phyloP scores from a whole-genome alignment of 2,888 invertebrate species.

The Drosophila rubida region DNA sequence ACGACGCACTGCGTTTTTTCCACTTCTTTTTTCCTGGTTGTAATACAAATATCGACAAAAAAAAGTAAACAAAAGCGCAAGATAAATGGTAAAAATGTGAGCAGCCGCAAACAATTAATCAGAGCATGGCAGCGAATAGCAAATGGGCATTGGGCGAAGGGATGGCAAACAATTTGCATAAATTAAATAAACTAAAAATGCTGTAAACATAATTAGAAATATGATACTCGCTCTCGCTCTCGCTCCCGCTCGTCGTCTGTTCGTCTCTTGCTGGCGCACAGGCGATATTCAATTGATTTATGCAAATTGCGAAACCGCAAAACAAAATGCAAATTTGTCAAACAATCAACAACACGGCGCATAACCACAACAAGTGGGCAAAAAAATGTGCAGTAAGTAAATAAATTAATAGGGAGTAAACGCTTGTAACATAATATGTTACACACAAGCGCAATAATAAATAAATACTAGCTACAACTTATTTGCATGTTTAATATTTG shows the following conservation, averaged over 20 bases:
- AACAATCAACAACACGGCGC: constrained; percentile 20
- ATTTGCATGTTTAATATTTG: constrained; percentile 63
- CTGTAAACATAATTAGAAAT: constrained; percentile 77
- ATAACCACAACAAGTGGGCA: constrained; percentile 8
- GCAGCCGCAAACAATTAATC: constrained; percentile 58
- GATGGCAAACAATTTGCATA: constrained; percentile 66
- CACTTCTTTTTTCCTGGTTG: too few relatives aligned
- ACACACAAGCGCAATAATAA: constrained; percentile 15
- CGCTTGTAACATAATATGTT: constrained; percentile 11
- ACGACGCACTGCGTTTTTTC: constrained; percentile 38
- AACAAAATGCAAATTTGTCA: constrained; percentile 62
- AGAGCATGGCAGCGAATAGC: background rate
- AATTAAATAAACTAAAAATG: constrained; percentile 67
- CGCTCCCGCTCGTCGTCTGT: background rate
- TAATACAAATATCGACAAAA: background rate
- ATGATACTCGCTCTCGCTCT: constrained; percentile 43
- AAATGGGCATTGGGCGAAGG: background rate
- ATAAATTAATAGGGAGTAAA: constrained; percentile 48
- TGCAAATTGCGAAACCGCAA: constrained; percentile 72
- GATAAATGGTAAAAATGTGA: constrained; percentile 2
- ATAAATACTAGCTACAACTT: constrained; percentile 45
- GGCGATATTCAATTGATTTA: constrained; percentile 77
- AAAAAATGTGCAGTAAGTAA: constrained; percentile 37
- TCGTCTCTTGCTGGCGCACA: constrained; percentile 2
- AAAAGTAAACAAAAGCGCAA: constrained; percentile 8